Evolutionary conservation across 2,888 invertebrate species (phyloP).

Genomic region (Leucania comma): DNA sequence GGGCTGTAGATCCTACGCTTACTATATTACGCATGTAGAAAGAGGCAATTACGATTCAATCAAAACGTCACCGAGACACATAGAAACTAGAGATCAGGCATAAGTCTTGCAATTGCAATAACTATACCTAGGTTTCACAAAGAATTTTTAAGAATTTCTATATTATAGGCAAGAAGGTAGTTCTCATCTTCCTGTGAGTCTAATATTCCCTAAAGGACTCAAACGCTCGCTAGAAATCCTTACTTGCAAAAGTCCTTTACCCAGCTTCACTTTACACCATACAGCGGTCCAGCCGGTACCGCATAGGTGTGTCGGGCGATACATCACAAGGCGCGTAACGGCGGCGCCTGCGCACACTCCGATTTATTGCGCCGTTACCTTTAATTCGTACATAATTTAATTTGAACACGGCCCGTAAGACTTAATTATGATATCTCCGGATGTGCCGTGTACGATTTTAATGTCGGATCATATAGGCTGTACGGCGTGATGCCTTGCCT

Average conservation of each 20-base stretch:
- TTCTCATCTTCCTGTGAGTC: neutral
- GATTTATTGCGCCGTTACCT: slow-evolving; percentile 83
- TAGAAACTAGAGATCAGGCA: too few species aligned
- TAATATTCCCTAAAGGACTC: neutral
- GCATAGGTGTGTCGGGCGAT: slow-evolving; percentile 71
- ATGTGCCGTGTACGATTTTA: slow-evolving; percentile 65
- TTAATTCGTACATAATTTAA: slow-evolving; percentile 87
- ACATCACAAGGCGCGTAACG: slow-evolving; percentile 80
- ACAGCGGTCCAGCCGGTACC: slow-evolving; percentile 56
- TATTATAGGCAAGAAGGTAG: too few species aligned
- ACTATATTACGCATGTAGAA: neutral
- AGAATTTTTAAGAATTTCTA: too few species aligned
- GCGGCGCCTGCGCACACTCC: slow-evolving; percentile 78
- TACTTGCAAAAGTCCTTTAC: neutral
- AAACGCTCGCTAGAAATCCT: neutral
- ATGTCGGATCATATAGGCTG: slow-evolving; percentile 53
- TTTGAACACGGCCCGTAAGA: slow-evolving; percentile 82
- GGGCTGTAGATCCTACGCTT: neutral
- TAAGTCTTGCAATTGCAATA: too few species aligned
- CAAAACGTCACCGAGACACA: too few species aligned
- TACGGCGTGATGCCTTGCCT: slow-evolving; percentile 38
- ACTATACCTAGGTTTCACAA: too few species aligned
- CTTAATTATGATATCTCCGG: slow-evolving; percentile 86
- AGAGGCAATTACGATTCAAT: too few species aligned
- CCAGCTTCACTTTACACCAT: slow-evolving; percentile 40